phyloP scores from a whole-genome alignment of 2,113 vertebrate species.

The Agapornis roseicollis region DNA sequence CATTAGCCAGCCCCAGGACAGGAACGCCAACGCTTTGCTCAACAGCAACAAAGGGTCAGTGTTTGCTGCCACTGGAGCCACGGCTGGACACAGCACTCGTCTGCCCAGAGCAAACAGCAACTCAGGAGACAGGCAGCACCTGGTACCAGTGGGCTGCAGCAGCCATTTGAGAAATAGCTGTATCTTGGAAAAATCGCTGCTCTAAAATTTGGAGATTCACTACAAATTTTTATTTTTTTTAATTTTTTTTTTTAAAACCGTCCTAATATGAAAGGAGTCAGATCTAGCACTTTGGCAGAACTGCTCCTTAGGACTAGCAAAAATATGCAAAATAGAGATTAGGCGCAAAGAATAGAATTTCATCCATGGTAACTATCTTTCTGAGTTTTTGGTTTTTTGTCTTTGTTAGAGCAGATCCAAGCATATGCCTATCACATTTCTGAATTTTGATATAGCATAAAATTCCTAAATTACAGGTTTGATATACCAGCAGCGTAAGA shows the following conservation, averaged over 20 bases:
- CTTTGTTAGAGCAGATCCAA: background rate
- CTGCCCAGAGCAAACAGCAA: background rate
- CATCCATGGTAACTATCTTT: background rate
- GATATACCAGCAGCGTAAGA: rapidly evolving
- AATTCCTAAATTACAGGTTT: background rate
- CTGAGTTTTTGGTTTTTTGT: rapidly evolving
- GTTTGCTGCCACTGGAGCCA: background rate
- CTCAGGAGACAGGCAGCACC: background rate
- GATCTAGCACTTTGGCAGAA: background rate
- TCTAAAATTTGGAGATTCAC: background rate
- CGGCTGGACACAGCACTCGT: rapidly evolving
- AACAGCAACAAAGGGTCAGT: background rate
- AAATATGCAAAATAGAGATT: rapidly evolving
- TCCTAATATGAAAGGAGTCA: background rate
- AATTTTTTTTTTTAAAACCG: background rate
- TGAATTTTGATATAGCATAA: background rate
- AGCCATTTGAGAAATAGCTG: background rate
- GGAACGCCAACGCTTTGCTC: background rate
- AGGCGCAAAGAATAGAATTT: background rate
- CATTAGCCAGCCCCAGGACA: rapidly evolving
- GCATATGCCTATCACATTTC: background rate
- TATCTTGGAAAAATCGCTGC: background rate
- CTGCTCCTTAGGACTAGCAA: rapidly evolving
- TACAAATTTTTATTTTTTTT: background rate
- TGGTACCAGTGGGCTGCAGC: rapidly evolving